Base-by-base conservation (phyloP, 2,113 vertebrate genomes). In the Galbula dea region DNA sequence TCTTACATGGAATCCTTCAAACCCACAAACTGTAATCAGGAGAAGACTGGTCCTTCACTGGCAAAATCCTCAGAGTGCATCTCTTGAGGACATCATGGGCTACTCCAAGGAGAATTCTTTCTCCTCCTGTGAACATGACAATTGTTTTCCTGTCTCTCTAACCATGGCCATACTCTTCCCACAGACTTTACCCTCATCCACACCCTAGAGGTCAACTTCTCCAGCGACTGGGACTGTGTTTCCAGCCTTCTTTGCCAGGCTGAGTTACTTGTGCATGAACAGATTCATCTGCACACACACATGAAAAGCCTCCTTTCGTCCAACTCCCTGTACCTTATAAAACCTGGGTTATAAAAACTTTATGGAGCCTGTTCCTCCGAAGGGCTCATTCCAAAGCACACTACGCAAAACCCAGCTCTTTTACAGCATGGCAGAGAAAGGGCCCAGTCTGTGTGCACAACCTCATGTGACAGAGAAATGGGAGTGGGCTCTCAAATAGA, bases 341-440 rank as follows among this genome's bases (percentile, higher is more conserved):
- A 97, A 96, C 89, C 92, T 83, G 74, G 87, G 91, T 97, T 97
- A 97, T 97, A 97, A 97, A 97, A 96, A 75, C 76, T 97, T 97
- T 97, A 97, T 88, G 83, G 97, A 80, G 89, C 93, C 96, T 55
- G 73, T 89, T 97, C 88, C 96, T 97, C 76, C 36, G 30, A 96
- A 86, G 95, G 94, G 86, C 94, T 95, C 96, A 97, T 97, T 97
- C 95, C 95, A 96, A 23, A 87, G 77, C 1, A 7, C 88, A 27
- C 78, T 65, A 91, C 34, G 66, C 86, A 95, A 96, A 94, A 41
- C 82, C 83, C 75, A 24, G 2, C 65, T 73, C 86, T 89, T 96
- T 95, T 95, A 95, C 71, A 81, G 81, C 89, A 57, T 10, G 81
- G 94, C 94, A 95, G 65, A 43, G 9, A 83, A 75, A 88, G 87